Conservation (phyloP, 2,888 invertebrate species). For the Platycheirus albimanus region DNA sequence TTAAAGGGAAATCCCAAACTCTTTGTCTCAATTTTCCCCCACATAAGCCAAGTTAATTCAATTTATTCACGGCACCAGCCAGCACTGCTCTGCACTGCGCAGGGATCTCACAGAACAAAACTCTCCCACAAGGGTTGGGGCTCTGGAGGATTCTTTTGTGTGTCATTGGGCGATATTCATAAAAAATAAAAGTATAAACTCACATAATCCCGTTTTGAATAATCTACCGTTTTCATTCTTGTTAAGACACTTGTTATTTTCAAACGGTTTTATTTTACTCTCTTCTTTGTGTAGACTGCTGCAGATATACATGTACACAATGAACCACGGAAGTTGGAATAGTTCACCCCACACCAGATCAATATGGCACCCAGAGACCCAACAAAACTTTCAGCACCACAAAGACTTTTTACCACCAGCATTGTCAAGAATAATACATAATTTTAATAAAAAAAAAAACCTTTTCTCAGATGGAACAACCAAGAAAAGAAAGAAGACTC, state of each 20-base stretch:
- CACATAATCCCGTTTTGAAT: slow-evolving; percentile 61
- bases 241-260: slow-evolving; percentile 72
- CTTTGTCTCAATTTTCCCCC: slow-evolving; percentile 28
- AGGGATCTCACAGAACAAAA: slow-evolving; percentile 2
- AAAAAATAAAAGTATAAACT: slow-evolving; percentile 4
- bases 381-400: neutral
- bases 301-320: neutral
- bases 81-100: no score
- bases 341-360: neutral
- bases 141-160: slow-evolving; percentile 39
- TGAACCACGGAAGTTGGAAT: slow-evolving; percentile 47
- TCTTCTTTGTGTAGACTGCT: slow-evolving; percentile 22
- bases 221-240: slow-evolving; percentile 61
- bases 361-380: slow-evolving; percentile 49
- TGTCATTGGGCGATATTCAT: slow-evolving; percentile 53
- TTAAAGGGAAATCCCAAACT: slow-evolving; percentile 41
- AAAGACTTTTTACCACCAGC: neutral
- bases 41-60: slow-evolving; percentile 25
- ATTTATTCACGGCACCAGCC: slow-evolving; percentile 50
- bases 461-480: slow-evolving; percentile 20
- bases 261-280: slow-evolving; percentile 57
- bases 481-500: slow-evolving; percentile 2
- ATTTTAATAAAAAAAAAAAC: slow-evolving; percentile 30
- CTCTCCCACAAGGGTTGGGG: slow-evolving; percentile 30
- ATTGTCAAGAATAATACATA: slow-evolving; percentile 40